A percentile compares a stretch with the other conserved stretches of the same genome.
Conservation (phyloP, 1,140 invertebrate genomes). For the Asobara japonica region DNA sequence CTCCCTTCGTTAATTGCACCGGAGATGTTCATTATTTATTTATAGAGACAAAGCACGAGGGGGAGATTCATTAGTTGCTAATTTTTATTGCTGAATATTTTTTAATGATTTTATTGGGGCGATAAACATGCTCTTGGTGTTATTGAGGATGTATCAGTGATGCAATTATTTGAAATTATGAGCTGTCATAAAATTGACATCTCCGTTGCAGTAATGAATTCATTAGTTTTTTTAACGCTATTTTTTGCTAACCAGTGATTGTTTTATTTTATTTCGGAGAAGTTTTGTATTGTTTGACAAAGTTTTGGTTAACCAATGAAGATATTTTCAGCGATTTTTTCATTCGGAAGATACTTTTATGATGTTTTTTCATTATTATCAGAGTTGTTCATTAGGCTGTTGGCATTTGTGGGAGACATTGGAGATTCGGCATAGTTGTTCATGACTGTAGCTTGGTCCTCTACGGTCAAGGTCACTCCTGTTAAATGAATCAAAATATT, state of each 20-base stretch:
- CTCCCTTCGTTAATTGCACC: too few species aligned
- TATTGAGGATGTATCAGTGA: not conserved
- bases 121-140: not conserved
- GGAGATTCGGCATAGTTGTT: slow-evolving; percentile 6
- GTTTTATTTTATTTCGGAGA: too few species aligned
- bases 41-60: not conserved
- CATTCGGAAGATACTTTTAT: too few species aligned
- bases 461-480: slow-evolving; percentile 38
- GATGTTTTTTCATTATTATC: not conserved
- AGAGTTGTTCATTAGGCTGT: not conserved
- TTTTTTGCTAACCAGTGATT: too few species aligned
- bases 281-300: too few species aligned
- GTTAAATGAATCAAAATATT: not conserved
- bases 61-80: not conserved
- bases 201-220: too few species aligned
- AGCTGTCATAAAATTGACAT: too few species aligned
- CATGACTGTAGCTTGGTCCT: slow-evolving; percentile 33
- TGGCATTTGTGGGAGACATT: not conserved
- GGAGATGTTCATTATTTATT: not conserved
- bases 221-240: too few species aligned
- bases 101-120: not conserved
- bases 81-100: not conserved
- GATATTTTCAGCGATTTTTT: too few species aligned
- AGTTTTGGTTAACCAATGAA: too few species aligned
- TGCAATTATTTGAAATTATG: slow-evolving; percentile 5